A percentile compares a stretch with the other conserved stretches of the same genome.
Conservation (phyloP, 2,113 vertebrate species). For the Notarius quadriscutis region DNA sequence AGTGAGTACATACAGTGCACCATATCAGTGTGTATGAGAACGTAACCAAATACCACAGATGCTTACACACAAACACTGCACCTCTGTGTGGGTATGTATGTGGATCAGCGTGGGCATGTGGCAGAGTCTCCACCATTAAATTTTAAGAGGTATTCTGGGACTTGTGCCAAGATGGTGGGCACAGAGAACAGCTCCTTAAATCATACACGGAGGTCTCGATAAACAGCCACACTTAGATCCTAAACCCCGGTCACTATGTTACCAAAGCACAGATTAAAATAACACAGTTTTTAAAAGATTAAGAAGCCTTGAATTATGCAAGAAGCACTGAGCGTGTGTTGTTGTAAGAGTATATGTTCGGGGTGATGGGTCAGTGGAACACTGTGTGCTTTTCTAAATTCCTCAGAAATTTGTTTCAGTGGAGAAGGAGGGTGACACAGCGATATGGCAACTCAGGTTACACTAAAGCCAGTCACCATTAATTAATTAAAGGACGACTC, state of each 20-base stretch:
- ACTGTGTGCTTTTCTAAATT: not conserved
- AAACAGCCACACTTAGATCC: not conserved
- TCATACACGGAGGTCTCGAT: slow-evolving; percentile 5
- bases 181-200: slow-evolving; percentile 31
- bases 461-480: slow-evolving; percentile 32
- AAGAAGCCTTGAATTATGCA: not conserved
- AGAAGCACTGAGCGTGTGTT: not conserved
- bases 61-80: not conserved
- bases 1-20: slow-evolving; percentile 45
- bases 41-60: not conserved
- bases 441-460: slow-evolving; percentile 37
- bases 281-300: not conserved
- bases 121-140: slow-evolving; percentile 25
- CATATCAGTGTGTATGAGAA: not conserved
- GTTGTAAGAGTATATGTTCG: not conserved
- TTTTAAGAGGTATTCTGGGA: slow-evolving; percentile 48
- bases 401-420: not conserved
- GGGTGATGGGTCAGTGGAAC: not conserved
- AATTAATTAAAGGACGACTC: slow-evolving; percentile 30
- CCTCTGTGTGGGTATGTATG: slow-evolving; percentile 4
- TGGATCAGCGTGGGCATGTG: not conserved
- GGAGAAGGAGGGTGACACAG: slow-evolving; percentile 1
- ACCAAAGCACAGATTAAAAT: not conserved
- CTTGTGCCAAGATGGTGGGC: slow-evolving; percentile 16
- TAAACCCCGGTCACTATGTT: not conserved